Base-by-base conservation (phyloP, 2,888 invertebrate species). In the Melieria crassipennis region DNA sequence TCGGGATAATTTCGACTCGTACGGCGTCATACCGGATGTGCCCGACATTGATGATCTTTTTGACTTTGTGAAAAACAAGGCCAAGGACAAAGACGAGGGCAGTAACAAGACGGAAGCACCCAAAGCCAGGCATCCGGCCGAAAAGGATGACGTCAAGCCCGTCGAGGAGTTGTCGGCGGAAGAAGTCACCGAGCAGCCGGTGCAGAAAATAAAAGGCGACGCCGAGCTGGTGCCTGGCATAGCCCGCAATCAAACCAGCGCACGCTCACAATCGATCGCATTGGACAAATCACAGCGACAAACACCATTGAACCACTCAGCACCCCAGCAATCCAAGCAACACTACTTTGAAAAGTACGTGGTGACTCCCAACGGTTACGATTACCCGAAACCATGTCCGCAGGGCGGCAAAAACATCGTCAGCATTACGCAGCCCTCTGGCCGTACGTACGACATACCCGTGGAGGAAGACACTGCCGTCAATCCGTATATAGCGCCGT, bases 41-140 rank as follows among this genome's bases (percentile, higher is more conserved):
- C 86, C 87, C 1, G 85, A 85, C 65, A 82, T 86, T 45, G 85
- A 84, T 71, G 85, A 86, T 69, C 80, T 85, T 4, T 84, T 85
- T 71, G 85, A 84, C 43, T 85, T 83, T 75, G 83, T 85, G 4
- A 84, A 85, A 70, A 84, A 83, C 64, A 82, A 81, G 66, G 62
- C 75, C 4, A 50, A 71, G 58, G 52, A 74, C 65, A 62, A 70
- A 5, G 65, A 64, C 42, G 62, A 69, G 46, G 68, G 69, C 5
- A 60, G 52, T 62, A 68, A 68, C 7, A 50, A 55, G 65, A 70
- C 72, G 4, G 72, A 64, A 9, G 73, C 75, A 45, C n/a, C 57
- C 6, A 64, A 50, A 63, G 47, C 16, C 46, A 65, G 72, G 71
- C 13, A 67, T 73, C 69, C 61, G 58, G 3, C 0, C 43, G 7